phyloP scores from a whole-genome alignment of 53 echinoderm and acorn worm species.

The Mesocentrotus franciscanus region DNA sequence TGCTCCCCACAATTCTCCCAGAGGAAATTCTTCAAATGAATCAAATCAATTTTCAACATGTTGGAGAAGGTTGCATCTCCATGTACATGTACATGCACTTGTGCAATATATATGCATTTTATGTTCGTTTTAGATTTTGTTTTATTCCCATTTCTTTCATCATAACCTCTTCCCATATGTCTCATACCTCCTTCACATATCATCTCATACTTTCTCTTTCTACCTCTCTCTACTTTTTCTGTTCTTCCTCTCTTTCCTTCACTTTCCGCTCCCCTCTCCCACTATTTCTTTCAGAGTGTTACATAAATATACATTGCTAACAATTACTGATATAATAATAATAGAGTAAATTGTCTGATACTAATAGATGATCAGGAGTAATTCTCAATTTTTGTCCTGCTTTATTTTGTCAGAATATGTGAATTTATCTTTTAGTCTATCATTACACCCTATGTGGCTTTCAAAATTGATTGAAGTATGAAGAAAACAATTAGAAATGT shows the following conservation, averaged over 20 bases:
- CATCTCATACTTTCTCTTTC: background rate
- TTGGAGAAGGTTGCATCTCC: conserved; percentile 9
- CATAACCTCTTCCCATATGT: background rate
- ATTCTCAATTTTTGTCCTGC: too few relatives aligned
- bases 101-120: background rate
- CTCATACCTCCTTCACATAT: background rate
- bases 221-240: background rate
- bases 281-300: background rate
- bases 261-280: background rate
- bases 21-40: conserved; percentile 42
- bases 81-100: background rate
- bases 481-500: background rate
- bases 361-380: too few relatives aligned
- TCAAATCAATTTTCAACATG: conserved; percentile 45
- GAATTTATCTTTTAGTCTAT: background rate
- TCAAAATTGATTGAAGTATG: background rate
- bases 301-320: too few relatives aligned
- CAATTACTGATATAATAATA: too few relatives aligned
- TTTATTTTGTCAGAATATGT: too few relatives aligned
- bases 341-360: too few relatives aligned
- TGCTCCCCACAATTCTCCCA: conserved; percentile 14
- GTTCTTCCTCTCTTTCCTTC: background rate
- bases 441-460: background rate
- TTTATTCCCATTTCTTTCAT: background rate
- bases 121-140: background rate